Evolutionary conservation across 2,113 vertebrate genomes (phyloP).

Genomic region (Rhadina sibilatrix): DNA sequence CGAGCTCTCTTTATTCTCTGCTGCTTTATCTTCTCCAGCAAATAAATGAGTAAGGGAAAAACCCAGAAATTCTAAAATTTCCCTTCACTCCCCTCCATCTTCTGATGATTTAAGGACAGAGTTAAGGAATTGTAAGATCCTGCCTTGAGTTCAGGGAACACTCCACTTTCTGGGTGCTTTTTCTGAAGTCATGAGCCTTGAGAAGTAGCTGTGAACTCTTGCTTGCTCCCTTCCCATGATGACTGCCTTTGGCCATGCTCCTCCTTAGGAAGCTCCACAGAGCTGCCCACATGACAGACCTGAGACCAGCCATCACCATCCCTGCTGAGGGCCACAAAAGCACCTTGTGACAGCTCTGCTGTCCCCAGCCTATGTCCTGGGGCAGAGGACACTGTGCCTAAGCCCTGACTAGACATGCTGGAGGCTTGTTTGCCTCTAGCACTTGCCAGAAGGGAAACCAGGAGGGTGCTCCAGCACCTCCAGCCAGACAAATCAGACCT

Average conservation of each 20-base stretch:
- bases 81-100: not conserved
- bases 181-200: not conserved
- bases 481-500: not conserved
- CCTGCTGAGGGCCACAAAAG: not conserved
- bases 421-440: not conserved
- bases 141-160: not conserved
- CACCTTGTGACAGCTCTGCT: not conserved
- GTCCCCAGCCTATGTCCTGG: not conserved
- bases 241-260: not conserved
- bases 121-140: not conserved
- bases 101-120: not conserved
- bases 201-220: not conserved
- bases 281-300: not conserved
- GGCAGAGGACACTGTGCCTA: not conserved
- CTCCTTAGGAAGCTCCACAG: not conserved
- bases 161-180: not conserved
- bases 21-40: not conserved
- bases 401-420: accelerated
- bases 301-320: not conserved
- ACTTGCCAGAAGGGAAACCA: not conserved
- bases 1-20: not conserved
- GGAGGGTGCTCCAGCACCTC: not conserved
- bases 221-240: not conserved
- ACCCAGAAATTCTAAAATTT: not conserved
- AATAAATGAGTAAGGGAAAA: not conserved